Evolutionary conservation across 2,888 invertebrate species (phyloP).

Genomic region (Ichneumon xanthorius): DNA sequence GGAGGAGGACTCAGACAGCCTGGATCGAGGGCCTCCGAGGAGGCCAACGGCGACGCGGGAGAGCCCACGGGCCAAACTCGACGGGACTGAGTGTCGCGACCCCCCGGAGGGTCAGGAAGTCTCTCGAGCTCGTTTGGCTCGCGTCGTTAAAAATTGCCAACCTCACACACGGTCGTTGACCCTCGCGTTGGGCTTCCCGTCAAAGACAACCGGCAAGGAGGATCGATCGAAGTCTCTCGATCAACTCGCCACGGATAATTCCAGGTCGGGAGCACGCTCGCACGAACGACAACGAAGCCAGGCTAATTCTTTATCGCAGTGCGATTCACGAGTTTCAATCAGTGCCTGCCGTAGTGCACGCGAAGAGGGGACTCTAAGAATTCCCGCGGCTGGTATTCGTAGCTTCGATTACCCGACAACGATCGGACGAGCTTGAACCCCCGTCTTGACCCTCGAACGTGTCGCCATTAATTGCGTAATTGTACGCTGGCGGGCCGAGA

Average conservation of each 20-base stretch:
- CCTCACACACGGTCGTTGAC: conserved; percentile 39
- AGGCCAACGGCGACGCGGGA: background rate
- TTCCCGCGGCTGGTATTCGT: conserved; percentile 37
- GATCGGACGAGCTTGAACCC: conserved; percentile 49
- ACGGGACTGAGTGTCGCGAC: conserved; percentile 40
- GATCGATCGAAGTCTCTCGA: conserved; percentile 28
- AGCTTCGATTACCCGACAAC: conserved; percentile 60
- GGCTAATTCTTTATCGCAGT: conserved; percentile 7
- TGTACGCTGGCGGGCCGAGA: conserved; percentile 29
- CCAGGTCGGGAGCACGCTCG: conserved; percentile 29
- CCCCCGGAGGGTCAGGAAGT: conserved; percentile 47
- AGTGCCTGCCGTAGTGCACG: conserved; percentile 60
- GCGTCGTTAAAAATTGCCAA: conserved; percentile 43
- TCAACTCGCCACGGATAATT: background rate
- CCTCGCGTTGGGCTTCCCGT: conserved; percentile 21
- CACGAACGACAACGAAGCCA: background rate
- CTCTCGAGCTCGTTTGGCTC: conserved; percentile 25
- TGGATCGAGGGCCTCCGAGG: conserved; percentile 33
- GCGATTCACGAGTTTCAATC: conserved; percentile 37
- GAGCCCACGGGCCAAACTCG: conserved; percentile 32
- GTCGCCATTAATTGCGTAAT: conserved; percentile 52
- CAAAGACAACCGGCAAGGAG: conserved; percentile 1
- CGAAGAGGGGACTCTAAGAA: conserved; percentile 58
- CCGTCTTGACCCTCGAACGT: conserved; percentile 37
- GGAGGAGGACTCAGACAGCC: conserved; percentile 13